These are phyloP conservation scores for Brachynemurus nebulosus DNA, from an alignment of 2,888 invertebrate species.

Conservation along the genomic window DNA sequence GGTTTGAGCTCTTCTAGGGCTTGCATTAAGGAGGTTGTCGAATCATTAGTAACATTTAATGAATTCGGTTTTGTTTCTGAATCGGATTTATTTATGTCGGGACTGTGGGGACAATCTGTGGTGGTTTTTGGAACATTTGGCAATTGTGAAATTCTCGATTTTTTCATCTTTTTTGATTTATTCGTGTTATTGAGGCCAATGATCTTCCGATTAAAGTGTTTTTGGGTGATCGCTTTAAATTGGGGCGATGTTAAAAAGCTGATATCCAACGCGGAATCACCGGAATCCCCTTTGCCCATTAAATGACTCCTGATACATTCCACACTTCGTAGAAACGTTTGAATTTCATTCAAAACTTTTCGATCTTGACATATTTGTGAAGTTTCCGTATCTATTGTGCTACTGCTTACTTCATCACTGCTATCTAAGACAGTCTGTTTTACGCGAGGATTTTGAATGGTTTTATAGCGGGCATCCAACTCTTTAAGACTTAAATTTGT, in stretches of 20 bases:
- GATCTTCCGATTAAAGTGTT: neutral
- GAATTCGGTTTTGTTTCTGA: no score
- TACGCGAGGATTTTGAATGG: neutral
- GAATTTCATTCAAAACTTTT: neutral
- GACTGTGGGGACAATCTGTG: no score
- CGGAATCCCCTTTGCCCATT: neutral
- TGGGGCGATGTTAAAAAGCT: neutral
- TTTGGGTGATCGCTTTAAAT: neutral
- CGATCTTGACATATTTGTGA: neutral
- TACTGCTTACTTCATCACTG: neutral
- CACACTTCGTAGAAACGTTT: neutral
- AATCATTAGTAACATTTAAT: no score
- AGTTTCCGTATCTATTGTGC: neutral
- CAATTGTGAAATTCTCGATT: neutral
- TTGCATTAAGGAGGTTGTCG: no score
- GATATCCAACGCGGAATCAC: neutral
- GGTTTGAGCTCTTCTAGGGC: no score
- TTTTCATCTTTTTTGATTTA: neutral
- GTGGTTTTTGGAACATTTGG: no score
- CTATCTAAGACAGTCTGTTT: neutral
- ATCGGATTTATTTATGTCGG: no score
- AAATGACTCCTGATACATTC: neutral
- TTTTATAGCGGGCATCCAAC: neutral
- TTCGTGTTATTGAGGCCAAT: neutral
- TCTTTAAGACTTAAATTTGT: neutral